phyloP scores from a whole-genome alignment of 2,888 invertebrate genomes.

The Drosophila kambysellisi region DNA sequence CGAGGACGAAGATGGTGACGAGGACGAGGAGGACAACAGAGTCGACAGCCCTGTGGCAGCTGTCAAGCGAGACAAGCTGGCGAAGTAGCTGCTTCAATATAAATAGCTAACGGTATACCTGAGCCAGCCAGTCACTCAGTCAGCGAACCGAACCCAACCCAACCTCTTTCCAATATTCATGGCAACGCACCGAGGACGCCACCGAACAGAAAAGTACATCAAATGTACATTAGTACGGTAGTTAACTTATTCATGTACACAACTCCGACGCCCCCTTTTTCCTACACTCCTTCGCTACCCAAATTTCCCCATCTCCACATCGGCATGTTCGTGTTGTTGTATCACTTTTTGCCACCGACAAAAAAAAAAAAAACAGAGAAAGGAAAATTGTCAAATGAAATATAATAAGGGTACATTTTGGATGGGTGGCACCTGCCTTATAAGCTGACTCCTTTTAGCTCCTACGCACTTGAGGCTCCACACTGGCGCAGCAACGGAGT shows the following conservation, averaged over 20 bases:
- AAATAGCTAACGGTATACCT: conserved; percentile 60
- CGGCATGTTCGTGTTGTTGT: conserved; percentile 45
- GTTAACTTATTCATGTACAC: conserved; percentile 75
- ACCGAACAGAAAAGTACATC: conserved; percentile 66
- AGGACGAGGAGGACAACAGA: conserved; percentile 16
- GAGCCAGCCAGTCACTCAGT: conserved; percentile 23
- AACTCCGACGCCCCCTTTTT: conserved; percentile 24
- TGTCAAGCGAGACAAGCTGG: conserved; percentile 68
- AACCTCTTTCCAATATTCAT: conserved; percentile 41
- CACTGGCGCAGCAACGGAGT: conserved; percentile 15
- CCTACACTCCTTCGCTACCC: not conserved
- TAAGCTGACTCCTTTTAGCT: conserved; percentile 67
- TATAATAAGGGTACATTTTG: conserved; percentile 59
- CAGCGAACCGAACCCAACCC: not conserved
- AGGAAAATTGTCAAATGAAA: conserved; percentile 62
- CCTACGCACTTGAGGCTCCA: conserved; percentile 56
- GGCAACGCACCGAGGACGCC: conserved; percentile 39
- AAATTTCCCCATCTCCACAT: not conserved
- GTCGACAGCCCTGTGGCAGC: conserved; percentile 62
- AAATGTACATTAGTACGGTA: conserved; percentile 75
- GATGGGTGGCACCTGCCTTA: conserved; percentile 37
- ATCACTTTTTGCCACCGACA: conserved; percentile 48
- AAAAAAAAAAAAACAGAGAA: conserved; percentile 17
- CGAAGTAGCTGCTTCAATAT: conserved; percentile 69
- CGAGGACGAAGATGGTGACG: not conserved